phyloP scores from a whole-genome alignment of 2,888 invertebrate genomes.

The Leucania comma region DNA sequence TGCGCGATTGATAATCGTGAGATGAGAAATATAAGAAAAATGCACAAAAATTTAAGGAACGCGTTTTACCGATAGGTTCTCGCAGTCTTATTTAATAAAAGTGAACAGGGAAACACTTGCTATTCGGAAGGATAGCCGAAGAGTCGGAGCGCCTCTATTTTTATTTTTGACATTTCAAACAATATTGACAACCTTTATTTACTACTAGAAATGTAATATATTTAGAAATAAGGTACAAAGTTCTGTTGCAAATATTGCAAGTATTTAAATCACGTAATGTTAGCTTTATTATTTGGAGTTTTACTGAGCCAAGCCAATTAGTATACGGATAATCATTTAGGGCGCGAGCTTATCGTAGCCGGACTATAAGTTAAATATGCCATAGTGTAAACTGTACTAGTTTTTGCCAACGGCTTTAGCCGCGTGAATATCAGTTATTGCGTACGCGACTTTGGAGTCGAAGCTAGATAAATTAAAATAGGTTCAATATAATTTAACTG shows the following conservation, averaged over 20 bases:
- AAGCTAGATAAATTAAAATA: too few relatives aligned
- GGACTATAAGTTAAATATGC: neutral
- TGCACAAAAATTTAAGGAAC: neutral
- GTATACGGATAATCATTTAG: constrained; percentile 7
- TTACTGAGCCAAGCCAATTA: neutral
- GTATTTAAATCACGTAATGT: neutral
- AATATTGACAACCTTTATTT: neutral
- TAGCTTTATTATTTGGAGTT: neutral
- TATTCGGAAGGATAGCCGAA: constrained; percentile 4
- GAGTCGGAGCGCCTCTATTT: neutral
- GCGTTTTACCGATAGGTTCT: constrained; percentile 1
- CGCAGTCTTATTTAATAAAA: constrained; percentile 7
- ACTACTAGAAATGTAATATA: neutral
- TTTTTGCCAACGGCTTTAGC: too few relatives aligned
- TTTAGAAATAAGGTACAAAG: neutral
- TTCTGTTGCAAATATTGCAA: neutral
- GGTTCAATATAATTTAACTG: too few relatives aligned
- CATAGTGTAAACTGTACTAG: neutral
- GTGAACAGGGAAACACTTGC: neutral
- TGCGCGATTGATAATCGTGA: neutral
- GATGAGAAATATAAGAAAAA: neutral
- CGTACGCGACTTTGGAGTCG: too few relatives aligned
- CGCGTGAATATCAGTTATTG: too few relatives aligned
- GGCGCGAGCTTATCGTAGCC: constrained; percentile 4
- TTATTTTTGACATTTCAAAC: constrained; percentile 5